These are phyloP conservation scores for Mobula hypostoma DNA, from an alignment of 2,113 vertebrate species.

Conservation along the genomic window DNA sequence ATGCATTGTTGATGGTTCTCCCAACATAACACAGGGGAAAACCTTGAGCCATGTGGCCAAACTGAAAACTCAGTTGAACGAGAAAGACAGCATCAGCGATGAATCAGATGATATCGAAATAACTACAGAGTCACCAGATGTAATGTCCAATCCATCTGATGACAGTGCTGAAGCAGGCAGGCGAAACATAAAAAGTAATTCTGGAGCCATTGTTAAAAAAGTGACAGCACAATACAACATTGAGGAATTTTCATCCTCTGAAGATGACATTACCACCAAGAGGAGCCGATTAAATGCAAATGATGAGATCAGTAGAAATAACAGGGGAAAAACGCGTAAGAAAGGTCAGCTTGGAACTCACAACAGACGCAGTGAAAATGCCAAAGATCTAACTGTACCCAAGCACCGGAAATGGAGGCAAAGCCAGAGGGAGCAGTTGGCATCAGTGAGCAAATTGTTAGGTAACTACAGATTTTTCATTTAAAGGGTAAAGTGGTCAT, in stretches of 20 bases:
- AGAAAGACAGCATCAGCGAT: constrained; percentile 57
- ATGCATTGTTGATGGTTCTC: constrained; percentile 29
- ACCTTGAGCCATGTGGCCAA: neutral
- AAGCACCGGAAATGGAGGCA: neutral
- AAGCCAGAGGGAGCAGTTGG: constrained; percentile 41
- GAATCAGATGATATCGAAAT: constrained; percentile 78
- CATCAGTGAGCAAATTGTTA: constrained; percentile 62
- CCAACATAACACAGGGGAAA: neutral
- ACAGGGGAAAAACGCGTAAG: constrained; percentile 24
- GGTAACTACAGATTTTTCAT: constrained; percentile 55
- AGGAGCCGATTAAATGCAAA: constrained; percentile 42
- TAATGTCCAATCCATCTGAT: constrained; percentile 36
- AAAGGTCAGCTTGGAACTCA: constrained; percentile 40
- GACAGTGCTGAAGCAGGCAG: neutral
- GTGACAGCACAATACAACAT: constrained; percentile 43
- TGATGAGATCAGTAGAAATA: constrained; percentile 39
- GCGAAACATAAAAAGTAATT: neutral
- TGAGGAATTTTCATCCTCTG: constrained; percentile 69
- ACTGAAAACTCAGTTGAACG: neutral
- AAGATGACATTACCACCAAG: constrained; percentile 57
- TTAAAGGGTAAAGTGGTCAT: neutral
- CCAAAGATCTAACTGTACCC: neutral
- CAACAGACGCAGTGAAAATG: neutral
- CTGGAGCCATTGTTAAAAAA: neutral
- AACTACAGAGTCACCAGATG: constrained; percentile 33